Evolutionary conservation across 2,888 invertebrate genomes (phyloP), one percentile per base, ranked within the genome.

Genomic region (Papilio elwesi): DNA sequence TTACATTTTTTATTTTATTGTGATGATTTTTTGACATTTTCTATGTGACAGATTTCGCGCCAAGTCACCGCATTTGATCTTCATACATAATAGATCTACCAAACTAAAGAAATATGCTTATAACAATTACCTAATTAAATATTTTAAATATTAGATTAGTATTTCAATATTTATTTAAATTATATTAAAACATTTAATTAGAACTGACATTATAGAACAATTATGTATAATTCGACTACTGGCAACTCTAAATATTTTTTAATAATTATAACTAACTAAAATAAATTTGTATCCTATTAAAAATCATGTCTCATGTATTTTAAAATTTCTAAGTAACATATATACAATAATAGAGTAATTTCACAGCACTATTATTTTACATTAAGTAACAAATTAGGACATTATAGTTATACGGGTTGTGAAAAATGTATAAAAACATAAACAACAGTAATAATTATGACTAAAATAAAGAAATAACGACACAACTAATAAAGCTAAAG

Each of bases 341-440:
- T 55, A 55, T 15, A 55, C 16, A 26, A 55, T 26, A 26, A 11
- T 55, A 55, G 10, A 76, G 71, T 76, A 75, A 74, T 78, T 70
- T 79, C 79, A 81, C 81, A 79, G 75, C 78, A 74, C 78, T 75
- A 75, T 71, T 70, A 68, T 69, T 63, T 68, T 73, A 66, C 38
- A 48, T 26, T 51, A 68, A 64, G 53, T 69, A 73, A 55, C 53
- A 49, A 55, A 16, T 1, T 4, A 26, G 26, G 63, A 51, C 10
- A 6, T n/a, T 38, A 43, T 26, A 52, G 26, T 26, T 43, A 48
- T 49, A 52, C 5, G 10, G 7, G 1, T 26, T 26, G 26, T 26
- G 26, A 26, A 26, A 26, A 26, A 26, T 26, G 26, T 26, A 26
- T 26, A 26, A 26, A 26, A 26, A 26, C 26, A 26, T 26, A 26